Evolutionary conservation across 2,888 invertebrate species (phyloP), one percentile per base, ranked within the genome.

Genomic region (Globia sparganii): DNA sequence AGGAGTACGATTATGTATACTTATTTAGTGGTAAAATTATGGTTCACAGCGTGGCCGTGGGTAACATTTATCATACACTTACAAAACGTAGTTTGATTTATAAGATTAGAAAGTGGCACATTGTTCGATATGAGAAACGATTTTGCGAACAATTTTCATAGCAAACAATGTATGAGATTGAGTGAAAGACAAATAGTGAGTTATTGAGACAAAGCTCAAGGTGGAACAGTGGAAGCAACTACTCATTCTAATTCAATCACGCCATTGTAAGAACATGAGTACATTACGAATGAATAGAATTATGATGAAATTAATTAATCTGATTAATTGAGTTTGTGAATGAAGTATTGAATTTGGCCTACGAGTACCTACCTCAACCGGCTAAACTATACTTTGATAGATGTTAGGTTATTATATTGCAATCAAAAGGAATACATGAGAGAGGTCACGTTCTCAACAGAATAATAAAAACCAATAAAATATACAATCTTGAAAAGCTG

Each of bases 41-140:
- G 18, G 56, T 78, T 84, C 72, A 69, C 37, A 28, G 59, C 58
- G 61, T 73, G 49, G 6, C 25, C 56, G 46, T 34, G 59, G 64
- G 64, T 68, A 75, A 65, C 67, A 83, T 83, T 78, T 72, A 76
- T 81, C 70, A 78, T 69, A 64, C 58, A 58, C 75, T 72, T 62
- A 73, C 72, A 77, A 87, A 75, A 75, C 68, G 56, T 74, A 28
- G 13, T 66, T 69, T 83, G 77, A 87, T 82, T 77, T 75, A 88
- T 78, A 80, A 75, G 68, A 77, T 77, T 73, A 75, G 80, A 86
- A 80, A 87, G 78, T 85, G 66, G 64, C 40, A 73, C 34, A 78
- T 88, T 88, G 77, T 88, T 81, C 34, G 56, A 65, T 75, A 72
- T 61, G 68, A 80, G 70, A 76, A 88, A 77, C 62, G 31, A 83